These are phyloP conservation scores for Lasioglossum marginatum DNA, from an alignment of 2,888 invertebrate species.

Conservation along the genomic window DNA sequence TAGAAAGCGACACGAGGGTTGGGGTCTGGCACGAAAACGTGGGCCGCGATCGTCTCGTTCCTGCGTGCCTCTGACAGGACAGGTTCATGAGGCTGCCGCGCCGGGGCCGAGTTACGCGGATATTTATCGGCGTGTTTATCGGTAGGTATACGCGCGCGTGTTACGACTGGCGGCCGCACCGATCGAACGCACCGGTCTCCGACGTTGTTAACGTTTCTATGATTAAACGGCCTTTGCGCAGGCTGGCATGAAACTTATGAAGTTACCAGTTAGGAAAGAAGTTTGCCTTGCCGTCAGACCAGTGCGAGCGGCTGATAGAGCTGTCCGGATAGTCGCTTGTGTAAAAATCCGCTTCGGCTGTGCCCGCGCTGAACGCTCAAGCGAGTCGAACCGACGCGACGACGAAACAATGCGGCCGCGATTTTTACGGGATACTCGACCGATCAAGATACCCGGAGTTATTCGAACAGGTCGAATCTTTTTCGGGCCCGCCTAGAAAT, in stretches of 20 bases:
- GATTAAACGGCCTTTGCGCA: slow-evolving; percentile 45
- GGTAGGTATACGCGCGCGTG: slow-evolving; percentile 22
- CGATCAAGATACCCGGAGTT: slow-evolving; percentile 11
- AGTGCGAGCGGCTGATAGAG: slow-evolving; percentile 16
- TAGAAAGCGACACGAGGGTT: slow-evolving; percentile 31
- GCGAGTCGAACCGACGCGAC: neutral
- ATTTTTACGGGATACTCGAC: slow-evolving; percentile 7
- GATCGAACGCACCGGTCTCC: slow-evolving; percentile 27
- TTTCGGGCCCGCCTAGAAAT: slow-evolving; percentile 2
- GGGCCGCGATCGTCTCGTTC: slow-evolving; percentile 47
- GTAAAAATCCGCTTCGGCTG: slow-evolving; percentile 3
- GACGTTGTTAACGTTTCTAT: slow-evolving; percentile 31
- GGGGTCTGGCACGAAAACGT: slow-evolving; percentile 17
- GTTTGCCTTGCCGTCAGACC: slow-evolving; percentile 42
- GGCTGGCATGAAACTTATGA: slow-evolving; percentile 30
- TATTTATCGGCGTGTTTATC: slow-evolving; percentile 52
- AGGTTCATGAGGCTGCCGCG: slow-evolving; percentile 33
- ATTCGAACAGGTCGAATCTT: slow-evolving; percentile 6
- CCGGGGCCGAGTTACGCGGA: slow-evolving; percentile 35
- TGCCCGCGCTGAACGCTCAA: slow-evolving; percentile 1
- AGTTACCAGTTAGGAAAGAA: slow-evolving; percentile 32
- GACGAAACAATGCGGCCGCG: neutral
- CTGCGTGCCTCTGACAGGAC: slow-evolving; percentile 42
- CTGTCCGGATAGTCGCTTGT: neutral
- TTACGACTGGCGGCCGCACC: neutral